Base-by-base conservation (phyloP, 1,140 invertebrate genomes). In the Drosophila melanogaster region DNA sequence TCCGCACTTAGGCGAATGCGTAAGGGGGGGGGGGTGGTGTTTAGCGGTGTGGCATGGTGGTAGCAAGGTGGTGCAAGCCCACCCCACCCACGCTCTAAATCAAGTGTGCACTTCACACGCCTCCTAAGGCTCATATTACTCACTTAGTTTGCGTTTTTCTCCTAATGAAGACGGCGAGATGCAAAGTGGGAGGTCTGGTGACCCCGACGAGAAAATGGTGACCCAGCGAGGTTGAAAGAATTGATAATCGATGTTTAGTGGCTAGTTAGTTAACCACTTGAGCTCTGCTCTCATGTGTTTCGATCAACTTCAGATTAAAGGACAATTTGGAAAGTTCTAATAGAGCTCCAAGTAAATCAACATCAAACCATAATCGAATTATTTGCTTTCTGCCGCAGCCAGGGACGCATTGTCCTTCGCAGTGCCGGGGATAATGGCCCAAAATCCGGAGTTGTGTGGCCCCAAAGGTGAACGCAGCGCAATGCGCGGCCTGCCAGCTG, bases 1-100 rank as follows among this genome's bases (percentile, higher is more conserved):
- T 87, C 79, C 84, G 84, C 84, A 89, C 84, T 89, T 87, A 87
- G 84, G 67, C 79, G 84, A 77, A 65, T 79, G 71, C 67, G 83
- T 83, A 43, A 60, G 11, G 54, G 58, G 49, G 47, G 61, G n/a
- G n/a, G n/a, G n/a, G n/a, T n/a, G n/a, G n/a, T n/a, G n/a, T n/a
- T 3, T 33, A 60, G 59, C 24, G 43, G n/a, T 1, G 46, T 19
- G 14, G 22, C 22, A 19, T 37, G 59, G 46, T 62, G 62, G 46
- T 37, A 14, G 33, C 33, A 37, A 26, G 59, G 46, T 66, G 26
- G 26, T 30, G 30, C 30, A 30, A 8, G 66, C 30, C 40, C 24
- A 33, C n/a, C 0, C 30, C 30, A 49, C 46, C 24, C 22, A 8
- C 11, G 30, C 17, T 47, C 37, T 47, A 40, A 62, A 61, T 86